Conservation (phyloP, 2,888 invertebrate species). For the Archaeoteleia sp. region DNA sequence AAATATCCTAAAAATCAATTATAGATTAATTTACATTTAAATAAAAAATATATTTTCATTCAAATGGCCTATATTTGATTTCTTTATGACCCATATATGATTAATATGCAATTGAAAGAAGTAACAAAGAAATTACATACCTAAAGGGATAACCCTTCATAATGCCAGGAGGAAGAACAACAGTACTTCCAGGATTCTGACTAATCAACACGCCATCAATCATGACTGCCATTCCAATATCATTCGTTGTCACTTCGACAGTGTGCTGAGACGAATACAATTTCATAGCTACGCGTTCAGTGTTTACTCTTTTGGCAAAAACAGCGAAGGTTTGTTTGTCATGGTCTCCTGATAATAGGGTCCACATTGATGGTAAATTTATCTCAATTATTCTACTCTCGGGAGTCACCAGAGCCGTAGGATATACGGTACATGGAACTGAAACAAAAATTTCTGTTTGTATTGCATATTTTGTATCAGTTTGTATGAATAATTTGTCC, state of each 20-base stretch:
- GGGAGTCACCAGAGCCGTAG: slow-evolving; percentile 56
- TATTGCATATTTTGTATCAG: slow-evolving; percentile 6
- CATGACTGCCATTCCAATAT: slow-evolving; percentile 28
- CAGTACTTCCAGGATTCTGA: slow-evolving; percentile 53
- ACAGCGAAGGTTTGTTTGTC: slow-evolving; percentile 63
- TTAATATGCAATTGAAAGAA: too few relatives aligned
- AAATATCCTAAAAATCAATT: slow-evolving; percentile 56
- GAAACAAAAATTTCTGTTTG: too few relatives aligned
- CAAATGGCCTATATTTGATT: too few relatives aligned
- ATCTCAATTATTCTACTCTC: slow-evolving; percentile 57
- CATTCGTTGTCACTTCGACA: slow-evolving; percentile 56
- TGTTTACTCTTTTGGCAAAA: slow-evolving; percentile 64
- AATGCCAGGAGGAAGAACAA: slow-evolving; percentile 5
- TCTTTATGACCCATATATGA: too few relatives aligned
- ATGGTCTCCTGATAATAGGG: slow-evolving; percentile 65
- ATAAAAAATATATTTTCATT: neutral
- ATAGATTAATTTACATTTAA: too few relatives aligned
- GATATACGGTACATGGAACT: slow-evolving; percentile 66
- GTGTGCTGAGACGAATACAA: slow-evolving; percentile 46
- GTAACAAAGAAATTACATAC: too few relatives aligned
- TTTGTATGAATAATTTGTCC: too few relatives aligned
- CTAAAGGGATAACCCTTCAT: neutral
- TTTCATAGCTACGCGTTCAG: slow-evolving; percentile 55
- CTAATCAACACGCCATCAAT: slow-evolving; percentile 53
- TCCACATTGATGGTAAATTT: slow-evolving; percentile 65